phyloP scores from a whole-genome alignment of 2,113 vertebrate species.

The Neotoma lepida region DNA sequence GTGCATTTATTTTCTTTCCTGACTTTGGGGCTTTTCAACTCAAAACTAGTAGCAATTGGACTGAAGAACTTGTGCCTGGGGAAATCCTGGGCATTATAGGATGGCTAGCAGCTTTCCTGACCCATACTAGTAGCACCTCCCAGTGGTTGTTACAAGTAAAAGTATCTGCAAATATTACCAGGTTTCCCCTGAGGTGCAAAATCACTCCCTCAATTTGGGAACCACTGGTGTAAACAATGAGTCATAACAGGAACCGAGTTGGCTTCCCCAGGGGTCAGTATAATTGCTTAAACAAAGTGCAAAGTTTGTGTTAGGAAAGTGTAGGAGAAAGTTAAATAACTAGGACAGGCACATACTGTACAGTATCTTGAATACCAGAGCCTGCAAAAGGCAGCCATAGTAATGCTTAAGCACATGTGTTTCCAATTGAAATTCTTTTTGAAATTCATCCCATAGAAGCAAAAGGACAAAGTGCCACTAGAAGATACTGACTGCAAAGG shows the following conservation, averaged over 20 bases:
- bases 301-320: conserved; percentile 21
- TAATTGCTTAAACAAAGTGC: conserved; percentile 21
- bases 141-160: conserved; percentile 10
- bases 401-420: conserved; percentile 13
- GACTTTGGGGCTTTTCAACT: neutral
- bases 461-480: conserved; percentile 3
- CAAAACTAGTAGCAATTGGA: neutral
- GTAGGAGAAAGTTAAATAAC: conserved; percentile 16
- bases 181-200: conserved; percentile 24
- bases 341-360: neutral
- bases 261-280: neutral
- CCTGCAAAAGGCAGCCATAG: neutral
- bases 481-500: neutral
- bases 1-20: neutral
- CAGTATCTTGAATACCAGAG: neutral
- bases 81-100: neutral
- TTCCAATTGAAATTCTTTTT: conserved; percentile 43
- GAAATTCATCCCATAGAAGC: conserved; percentile 23
- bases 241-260: neutral
- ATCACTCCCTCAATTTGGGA: neutral
- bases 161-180: conserved; percentile 9
- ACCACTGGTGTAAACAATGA: conserved; percentile 3
- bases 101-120: neutral
- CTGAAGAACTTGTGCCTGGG: neutral
- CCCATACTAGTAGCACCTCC: neutral